Evolutionary conservation across 1,140 invertebrate genomes (phyloP), one percentile per base, ranked within the genome.

Genomic region (Vanessa atalanta): DNA sequence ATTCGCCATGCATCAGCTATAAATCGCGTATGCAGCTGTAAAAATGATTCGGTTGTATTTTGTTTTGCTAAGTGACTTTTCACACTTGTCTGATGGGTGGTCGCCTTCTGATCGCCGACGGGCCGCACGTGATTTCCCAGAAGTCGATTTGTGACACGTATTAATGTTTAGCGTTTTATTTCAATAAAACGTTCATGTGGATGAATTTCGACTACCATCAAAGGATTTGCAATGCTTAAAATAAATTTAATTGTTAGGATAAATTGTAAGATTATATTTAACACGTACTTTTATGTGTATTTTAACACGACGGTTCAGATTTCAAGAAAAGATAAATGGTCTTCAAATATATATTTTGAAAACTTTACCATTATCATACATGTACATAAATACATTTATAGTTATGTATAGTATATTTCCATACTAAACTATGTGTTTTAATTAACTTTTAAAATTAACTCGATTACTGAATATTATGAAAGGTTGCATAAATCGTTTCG

Each of bases 1-100:
- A 77, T 78, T 84, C 77, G 75, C 73, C 81, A 80, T 76, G 75
- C 82, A 80, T 79, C 64, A 75, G 66, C 67, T 68, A 81, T 87
- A 86, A 86, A 84, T 88, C 83, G 75, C 75, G 71, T 77, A 74
- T 82, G 83, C 87, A 88, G 87, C 88, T 90, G 88, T 88, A 88
- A 88, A 88, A 88, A 85, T 89, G 65, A 61, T 68, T 72, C 69
- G 70, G 63, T 74, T 72, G 51, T 50, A 63, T 74, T 77, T 75
- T 72, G 69, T 80, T 75, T 72, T 72, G 73, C 70, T 78, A 71
- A 75, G 69, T 72, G 73, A 74, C 61, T 74, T 74, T 74, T 74
- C 67, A 74, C 72, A 74, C 72, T 70, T 70, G 60, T 74, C 60
- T 61, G 63, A 48, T 73, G 72, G 72, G 72, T 74, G 72, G 72